Percentiles rank a stretch among this genome's conserved stretches.
Evolutionary conservation across 2,797 vertebrate genomes (phyloP).

Genomic region (Champsocephalus esox): DNA sequence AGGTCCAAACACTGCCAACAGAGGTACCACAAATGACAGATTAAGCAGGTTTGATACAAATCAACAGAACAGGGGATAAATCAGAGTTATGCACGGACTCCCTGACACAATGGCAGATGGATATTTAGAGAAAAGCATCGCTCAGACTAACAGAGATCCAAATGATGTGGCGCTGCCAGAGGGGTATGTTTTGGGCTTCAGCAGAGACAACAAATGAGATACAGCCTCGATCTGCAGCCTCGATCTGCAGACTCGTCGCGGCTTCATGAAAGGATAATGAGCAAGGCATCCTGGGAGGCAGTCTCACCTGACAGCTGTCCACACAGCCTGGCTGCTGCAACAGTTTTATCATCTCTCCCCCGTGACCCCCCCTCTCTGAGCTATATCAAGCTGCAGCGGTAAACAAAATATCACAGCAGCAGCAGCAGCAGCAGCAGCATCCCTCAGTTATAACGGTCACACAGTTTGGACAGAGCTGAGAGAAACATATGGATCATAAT

Average conservation of each 20-base stretch:
- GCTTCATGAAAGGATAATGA: slow-evolving; percentile 78
- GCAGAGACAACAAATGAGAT: slow-evolving; percentile 71
- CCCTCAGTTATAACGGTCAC: too few species aligned
- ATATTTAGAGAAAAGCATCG: slow-evolving; percentile 58
- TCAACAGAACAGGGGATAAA: slow-evolving; percentile 18
- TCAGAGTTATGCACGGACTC: slow-evolving; percentile 21
- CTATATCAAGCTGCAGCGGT: slow-evolving; percentile 41
- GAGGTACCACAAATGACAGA: slow-evolving; percentile 1
- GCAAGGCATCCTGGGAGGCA: slow-evolving; percentile 71
- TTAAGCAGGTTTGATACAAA: slow-evolving; percentile 13
- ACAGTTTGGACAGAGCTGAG: slow-evolving; percentile 16
- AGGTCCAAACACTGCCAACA: slow-evolving; percentile 92
- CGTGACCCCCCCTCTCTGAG: slow-evolving; percentile 43
- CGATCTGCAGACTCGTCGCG: slow-evolving; percentile 55
- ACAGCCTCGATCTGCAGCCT: slow-evolving; percentile 55
- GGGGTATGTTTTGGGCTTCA: slow-evolving; percentile 65
- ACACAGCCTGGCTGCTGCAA: slow-evolving; percentile 63
- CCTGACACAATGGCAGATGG: slow-evolving; percentile 55
- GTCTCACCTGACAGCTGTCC: slow-evolving; percentile 80
- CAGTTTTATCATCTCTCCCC: slow-evolving; percentile 67
- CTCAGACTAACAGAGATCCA: slow-evolving; percentile 60
- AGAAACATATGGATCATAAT: slow-evolving; percentile 15
- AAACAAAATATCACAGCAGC: slow-evolving; percentile 52
- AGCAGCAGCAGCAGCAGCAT: slow-evolving; percentile 16
- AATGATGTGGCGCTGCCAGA: slow-evolving; percentile 69